These are phyloP conservation scores for Eupithecia insigniata DNA, from an alignment of 2,888 invertebrate species.

Conservation along the genomic window DNA sequence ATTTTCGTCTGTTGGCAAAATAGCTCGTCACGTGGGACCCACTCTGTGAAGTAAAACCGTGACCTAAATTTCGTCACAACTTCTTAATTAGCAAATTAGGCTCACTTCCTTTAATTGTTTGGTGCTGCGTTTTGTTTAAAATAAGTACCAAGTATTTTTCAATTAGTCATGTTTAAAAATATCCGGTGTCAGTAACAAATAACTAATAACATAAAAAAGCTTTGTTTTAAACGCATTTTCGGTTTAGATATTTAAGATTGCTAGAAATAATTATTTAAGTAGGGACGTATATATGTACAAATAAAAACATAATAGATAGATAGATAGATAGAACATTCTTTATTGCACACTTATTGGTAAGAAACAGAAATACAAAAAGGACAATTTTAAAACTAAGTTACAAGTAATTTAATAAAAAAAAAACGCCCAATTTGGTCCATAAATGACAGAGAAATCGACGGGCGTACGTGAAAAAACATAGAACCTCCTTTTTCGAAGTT, in stretches of 20 bases:
- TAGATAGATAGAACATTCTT: too few species aligned
- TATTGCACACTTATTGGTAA: too few species aligned
- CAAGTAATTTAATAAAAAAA: too few species aligned
- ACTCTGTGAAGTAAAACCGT: constrained; percentile 23
- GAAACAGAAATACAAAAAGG: too few species aligned
- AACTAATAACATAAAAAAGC: not conserved
- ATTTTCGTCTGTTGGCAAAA: not conserved
- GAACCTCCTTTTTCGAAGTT: too few species aligned
- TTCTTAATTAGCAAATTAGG: constrained; percentile 35
- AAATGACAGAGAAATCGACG: too few species aligned
- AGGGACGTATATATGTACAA: too few species aligned
- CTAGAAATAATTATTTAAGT: not conserved
- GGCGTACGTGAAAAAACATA: too few species aligned
- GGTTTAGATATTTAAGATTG: not conserved
- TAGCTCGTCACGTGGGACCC: not conserved
- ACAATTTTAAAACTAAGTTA: too few species aligned
- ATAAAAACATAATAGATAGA: too few species aligned
- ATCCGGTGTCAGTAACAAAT: constrained; percentile 20
- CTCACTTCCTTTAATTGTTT: constrained; percentile 38
- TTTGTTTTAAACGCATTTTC: not conserved
- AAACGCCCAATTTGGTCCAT: too few species aligned
- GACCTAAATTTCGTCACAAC: constrained; percentile 40
- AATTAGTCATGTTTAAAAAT: constrained; percentile 9
- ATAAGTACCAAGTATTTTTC: not conserved
- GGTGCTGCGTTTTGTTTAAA: constrained; percentile 10